These are phyloP conservation scores for Drosophila mayaguana DNA, from an alignment of 2,888 invertebrate genomes.

Conservation along the genomic window DNA sequence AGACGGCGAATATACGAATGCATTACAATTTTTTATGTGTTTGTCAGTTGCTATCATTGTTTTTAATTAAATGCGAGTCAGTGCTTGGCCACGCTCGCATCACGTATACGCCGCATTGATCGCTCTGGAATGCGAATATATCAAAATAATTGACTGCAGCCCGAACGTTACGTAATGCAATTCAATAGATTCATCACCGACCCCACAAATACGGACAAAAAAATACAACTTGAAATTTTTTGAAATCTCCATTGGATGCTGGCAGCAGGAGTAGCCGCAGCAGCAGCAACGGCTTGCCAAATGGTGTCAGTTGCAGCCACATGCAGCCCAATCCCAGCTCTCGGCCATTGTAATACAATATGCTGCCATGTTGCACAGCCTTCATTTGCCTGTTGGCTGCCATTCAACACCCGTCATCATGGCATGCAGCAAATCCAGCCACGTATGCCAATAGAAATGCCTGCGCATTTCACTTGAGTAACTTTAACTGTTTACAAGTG, in stretches of 20 bases:
- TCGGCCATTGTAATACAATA: constrained; percentile 63
- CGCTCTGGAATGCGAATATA: constrained; percentile 49
- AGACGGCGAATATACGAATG: not conserved
- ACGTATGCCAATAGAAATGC: constrained; percentile 69
- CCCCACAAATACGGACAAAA: not conserved
- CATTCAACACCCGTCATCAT: constrained; percentile 57
- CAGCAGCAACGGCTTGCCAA: constrained; percentile 37
- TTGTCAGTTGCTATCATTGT: constrained; percentile 14
- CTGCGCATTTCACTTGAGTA: constrained; percentile 65
- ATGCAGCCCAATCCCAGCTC: constrained; percentile 20
- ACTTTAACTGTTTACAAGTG: constrained; percentile 65
- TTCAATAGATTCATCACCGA: constrained; percentile 49
- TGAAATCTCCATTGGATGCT: constrained; percentile 26
- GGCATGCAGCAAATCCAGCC: constrained; percentile 43
- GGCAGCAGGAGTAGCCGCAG: constrained; percentile 17
- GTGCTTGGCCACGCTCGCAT: constrained; percentile 27
- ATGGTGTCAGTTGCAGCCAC: constrained; percentile 52
- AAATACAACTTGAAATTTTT: constrained; percentile 30
- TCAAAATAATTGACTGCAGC: constrained; percentile 63
- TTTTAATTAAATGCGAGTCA: constrained; percentile 32
- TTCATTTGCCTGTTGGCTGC: constrained; percentile 60
- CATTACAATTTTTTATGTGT: not conserved
- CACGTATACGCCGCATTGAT: constrained; percentile 35
- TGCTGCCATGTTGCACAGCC: constrained; percentile 25
- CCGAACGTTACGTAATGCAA: constrained; percentile 32